Percentiles rank a stretch among this genome's conserved stretches.
Conservation (phyloP, 2,113 vertebrate genomes). For the Coreoperca whiteheadi region DNA sequence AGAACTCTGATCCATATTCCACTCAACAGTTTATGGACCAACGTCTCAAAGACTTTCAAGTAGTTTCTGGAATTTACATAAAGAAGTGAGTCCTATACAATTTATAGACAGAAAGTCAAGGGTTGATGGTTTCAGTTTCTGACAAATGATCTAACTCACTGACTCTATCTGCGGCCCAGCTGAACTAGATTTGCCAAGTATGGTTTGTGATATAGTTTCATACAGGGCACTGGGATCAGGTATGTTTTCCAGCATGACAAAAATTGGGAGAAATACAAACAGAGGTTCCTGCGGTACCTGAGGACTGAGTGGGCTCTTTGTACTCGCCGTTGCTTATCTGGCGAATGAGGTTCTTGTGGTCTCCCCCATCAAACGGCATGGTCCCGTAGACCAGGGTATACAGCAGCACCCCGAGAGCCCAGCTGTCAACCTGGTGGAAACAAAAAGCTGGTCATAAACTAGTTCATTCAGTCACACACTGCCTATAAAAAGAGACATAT, state of each 20-base stretch:
- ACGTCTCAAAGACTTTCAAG: not conserved
- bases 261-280: not conserved
- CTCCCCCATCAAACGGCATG: conserved; percentile 98
- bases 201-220: conserved; percentile 9
- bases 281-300: conserved; percentile 85
- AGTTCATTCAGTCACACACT: not conserved
- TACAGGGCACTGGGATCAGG: not conserved
- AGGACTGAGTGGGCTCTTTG: conserved; percentile 97
- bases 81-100: not conserved
- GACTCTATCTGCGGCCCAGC: not conserved
- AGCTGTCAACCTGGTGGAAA: conserved; percentile 93
- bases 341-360: conserved; percentile 98
- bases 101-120: conserved; percentile 6
- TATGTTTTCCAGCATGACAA: conserved; percentile 18
- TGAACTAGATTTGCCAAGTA: not conserved
- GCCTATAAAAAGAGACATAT: not conserved
- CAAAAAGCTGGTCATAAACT: not conserved
- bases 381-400: conserved; percentile 98
- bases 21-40: conserved; percentile 10
- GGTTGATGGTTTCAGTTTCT: not conserved
- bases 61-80: conserved; percentile 22
- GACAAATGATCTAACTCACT: not conserved
- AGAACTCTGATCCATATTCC: not conserved
- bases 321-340: conserved; percentile 99
- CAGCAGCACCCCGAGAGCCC: conserved; percentile 97